phyloP scores from a whole-genome alignment of 2,888 invertebrate genomes.

The Drepanosiphum platanoidis region DNA sequence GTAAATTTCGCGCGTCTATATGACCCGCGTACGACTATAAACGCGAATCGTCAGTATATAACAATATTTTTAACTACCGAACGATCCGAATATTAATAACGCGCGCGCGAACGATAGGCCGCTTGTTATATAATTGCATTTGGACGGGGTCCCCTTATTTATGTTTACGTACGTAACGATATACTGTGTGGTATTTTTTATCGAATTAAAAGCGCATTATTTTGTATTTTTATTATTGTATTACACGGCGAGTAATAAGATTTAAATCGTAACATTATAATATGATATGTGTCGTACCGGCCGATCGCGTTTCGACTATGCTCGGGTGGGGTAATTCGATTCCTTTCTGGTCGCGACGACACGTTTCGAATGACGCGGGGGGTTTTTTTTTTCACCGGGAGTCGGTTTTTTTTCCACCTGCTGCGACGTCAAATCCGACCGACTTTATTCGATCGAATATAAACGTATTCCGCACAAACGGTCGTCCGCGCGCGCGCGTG shows the following conservation, averaged over 20 bases:
- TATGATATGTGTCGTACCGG: neutral
- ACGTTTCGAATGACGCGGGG: too few species aligned
- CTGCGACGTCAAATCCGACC: neutral
- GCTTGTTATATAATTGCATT: neutral
- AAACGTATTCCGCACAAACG: too few species aligned
- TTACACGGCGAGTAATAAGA: neutral
- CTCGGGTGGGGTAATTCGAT: too few species aligned
- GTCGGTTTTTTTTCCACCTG: too few species aligned
- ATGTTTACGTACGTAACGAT: neutral
- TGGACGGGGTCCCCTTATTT: too few species aligned
- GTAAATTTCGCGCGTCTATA: neutral
- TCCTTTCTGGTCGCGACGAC: too few species aligned
- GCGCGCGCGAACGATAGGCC: neutral
- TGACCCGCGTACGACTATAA: too few species aligned
- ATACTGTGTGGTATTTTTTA: neutral
- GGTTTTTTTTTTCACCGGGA: too few species aligned
- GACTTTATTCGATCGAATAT: neutral
- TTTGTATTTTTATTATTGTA: too few species aligned
- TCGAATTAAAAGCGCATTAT: neutral
- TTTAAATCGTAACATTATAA: slow-evolving; percentile 22
- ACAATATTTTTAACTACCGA: neutral
- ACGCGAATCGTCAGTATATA: neutral
- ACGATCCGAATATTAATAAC: neutral
- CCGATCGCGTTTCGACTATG: too few species aligned
- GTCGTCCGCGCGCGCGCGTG: neutral